Conservation (phyloP, 2,888 invertebrate genomes). For the Microctonus brassicae region DNA sequence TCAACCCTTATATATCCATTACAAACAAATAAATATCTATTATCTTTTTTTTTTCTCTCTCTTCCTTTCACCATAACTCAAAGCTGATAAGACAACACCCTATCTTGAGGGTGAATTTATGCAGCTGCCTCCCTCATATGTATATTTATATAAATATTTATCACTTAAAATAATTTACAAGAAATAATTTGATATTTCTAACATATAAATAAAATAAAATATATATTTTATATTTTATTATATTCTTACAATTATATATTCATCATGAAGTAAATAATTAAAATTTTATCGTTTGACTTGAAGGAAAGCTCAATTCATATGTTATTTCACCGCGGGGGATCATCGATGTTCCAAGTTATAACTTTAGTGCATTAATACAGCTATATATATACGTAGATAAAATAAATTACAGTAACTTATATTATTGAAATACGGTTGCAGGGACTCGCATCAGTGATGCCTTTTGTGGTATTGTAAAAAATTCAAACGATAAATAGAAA, state of each 20-base stretch:
- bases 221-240: no score
- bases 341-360: slow-evolving; percentile 19
- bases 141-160: no score
- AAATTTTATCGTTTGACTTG: neutral
- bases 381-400: neutral
- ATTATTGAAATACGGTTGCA: slow-evolving; percentile 34
- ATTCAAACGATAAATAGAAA: slow-evolving; percentile 37
- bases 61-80: no score
- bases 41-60: no score
- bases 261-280: neutral
- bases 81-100: no score
- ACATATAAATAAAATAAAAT: no score
- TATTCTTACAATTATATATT: neutral
- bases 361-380: slow-evolving; percentile 4
- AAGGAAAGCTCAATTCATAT: neutral
- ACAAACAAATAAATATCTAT: slow-evolving; percentile 1
- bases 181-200: no score
- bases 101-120: no score
- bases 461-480: slow-evolving; percentile 23
- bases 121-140: no score
- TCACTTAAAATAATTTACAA: no score
- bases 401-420: slow-evolving; percentile 23
- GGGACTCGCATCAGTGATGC: slow-evolving; percentile 21
- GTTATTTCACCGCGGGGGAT: slow-evolving; percentile 25
- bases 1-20: slow-evolving; percentile 25